These are phyloP conservation scores for Molossus molossus DNA, from an alignment of 2,797 vertebrate genomes.

Conservation along the genomic window DNA sequence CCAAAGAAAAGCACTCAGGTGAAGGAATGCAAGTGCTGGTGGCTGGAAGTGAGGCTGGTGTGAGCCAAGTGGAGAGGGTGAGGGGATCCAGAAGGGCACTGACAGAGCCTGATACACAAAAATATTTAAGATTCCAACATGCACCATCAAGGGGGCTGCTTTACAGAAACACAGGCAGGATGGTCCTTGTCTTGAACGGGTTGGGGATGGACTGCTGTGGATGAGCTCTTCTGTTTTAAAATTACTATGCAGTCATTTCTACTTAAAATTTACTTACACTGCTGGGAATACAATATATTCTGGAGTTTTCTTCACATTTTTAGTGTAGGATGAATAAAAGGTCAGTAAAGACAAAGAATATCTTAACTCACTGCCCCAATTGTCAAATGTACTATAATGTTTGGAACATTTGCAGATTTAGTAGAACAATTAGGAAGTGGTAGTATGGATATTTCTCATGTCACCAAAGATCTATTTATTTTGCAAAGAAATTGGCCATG, in stretches of 20 bases:
- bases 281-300: not conserved
- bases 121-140: constrained; percentile 13
- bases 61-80: not conserved
- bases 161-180: not conserved
- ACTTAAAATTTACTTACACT: not conserved
- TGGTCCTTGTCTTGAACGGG: not conserved
- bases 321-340: constrained; percentile 40
- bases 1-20: not conserved
- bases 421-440: constrained; percentile 47
- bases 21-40: not conserved
- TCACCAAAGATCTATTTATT: constrained; percentile 13
- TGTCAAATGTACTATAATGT: constrained; percentile 13
- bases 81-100: not conserved
- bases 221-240: not conserved
- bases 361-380: constrained; percentile 60
- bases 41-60: not conserved
- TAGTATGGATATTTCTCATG: not conserved
- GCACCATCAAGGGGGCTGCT: not conserved
- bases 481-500: not conserved
- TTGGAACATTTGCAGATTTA: constrained; percentile 42
- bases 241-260: not conserved
- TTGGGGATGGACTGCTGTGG: not conserved
- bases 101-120: not conserved
- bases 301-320: constrained; percentile 57
- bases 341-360: constrained; percentile 13